These are phyloP conservation scores for Falco cherrug DNA, from an alignment of 2,797 vertebrate genomes.

Conservation along the genomic window DNA sequence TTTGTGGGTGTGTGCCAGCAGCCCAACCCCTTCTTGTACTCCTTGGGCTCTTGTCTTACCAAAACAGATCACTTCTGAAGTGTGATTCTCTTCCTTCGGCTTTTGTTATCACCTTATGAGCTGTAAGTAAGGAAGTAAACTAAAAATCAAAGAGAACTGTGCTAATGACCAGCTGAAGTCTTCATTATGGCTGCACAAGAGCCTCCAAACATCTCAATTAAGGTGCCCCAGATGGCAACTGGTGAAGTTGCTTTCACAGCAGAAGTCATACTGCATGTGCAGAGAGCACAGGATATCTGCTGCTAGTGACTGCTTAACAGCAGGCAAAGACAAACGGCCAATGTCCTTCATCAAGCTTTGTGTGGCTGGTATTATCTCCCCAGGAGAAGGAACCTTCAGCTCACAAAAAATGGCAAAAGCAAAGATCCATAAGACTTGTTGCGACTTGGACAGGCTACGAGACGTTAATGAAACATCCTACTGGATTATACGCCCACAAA, in stretches of 20 bases:
- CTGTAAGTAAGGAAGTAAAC: neutral
- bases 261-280: neutral
- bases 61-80: neutral
- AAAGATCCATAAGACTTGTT: neutral
- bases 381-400: neutral
- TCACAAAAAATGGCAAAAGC: neutral
- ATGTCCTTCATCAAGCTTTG: neutral
- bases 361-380: neutral
- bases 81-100: neutral
- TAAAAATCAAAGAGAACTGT: neutral
- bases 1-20: neutral
- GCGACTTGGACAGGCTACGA: neutral
- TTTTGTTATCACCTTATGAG: neutral
- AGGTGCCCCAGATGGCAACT: neutral
- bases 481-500: neutral
- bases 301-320: neutral
- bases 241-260: neutral
- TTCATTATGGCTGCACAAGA: neutral
- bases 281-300: neutral
- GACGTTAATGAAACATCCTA: neutral
- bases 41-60: neutral
- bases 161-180: neutral
- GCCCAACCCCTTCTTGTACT: neutral
- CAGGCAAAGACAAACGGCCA: neutral
- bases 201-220: neutral